Base-by-base conservation (phyloP, 1,140 invertebrate genomes). In the Gryon sp. region DNA sequence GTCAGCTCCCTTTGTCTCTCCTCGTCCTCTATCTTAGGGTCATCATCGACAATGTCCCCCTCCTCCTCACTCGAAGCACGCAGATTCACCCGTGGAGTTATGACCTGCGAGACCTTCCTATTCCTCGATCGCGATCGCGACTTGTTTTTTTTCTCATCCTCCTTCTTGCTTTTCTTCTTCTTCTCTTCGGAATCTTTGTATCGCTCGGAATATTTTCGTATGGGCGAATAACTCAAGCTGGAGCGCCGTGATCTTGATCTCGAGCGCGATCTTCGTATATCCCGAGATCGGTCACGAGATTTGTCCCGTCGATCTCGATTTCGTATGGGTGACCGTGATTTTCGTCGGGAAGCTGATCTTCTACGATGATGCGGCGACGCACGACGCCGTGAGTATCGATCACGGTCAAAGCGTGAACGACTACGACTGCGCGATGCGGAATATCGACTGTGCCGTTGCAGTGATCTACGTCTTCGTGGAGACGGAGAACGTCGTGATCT, bases 191-290 rank as follows among this genome's bases (percentile, higher is more conserved):
- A 90, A 28, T 93, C 92, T 1, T 86, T 88, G 63, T 93, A 93
- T 1, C 92, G 88, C 59, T 93, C 92, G 0, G 92, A 92, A 84
- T 92, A 90, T 6, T 90, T 87, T 4, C 91, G 84, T 0, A 92
- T 90, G 0, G 92, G 92, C 0, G 92, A 93, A 77, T 93, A 93
- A 53, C 91, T 93, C 50, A 93, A 84, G 53, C 89, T 91, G 1
- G 91, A 91, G n/a, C 90, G 84, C 72, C 90, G 88, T 36, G 52
- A 88, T 69, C 30, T 88, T 84, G 80, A 83, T 4, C 80, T 73
- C 84, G 79, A 83, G 0, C 81, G 69, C 0, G 83, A 79, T 40
- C 41, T 80, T 8, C 76, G n/a, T n/a, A n/a, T n/a, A n/a, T n/a
- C n/a, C n/a, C n/a, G n/a, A n/a, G n/a, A 79, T 11, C 80, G 80